Percentiles rank a stretch among this genome's conserved stretches.
Conservation (phyloP, 2,113 vertebrate genomes). For the Dinomys branickii region DNA sequence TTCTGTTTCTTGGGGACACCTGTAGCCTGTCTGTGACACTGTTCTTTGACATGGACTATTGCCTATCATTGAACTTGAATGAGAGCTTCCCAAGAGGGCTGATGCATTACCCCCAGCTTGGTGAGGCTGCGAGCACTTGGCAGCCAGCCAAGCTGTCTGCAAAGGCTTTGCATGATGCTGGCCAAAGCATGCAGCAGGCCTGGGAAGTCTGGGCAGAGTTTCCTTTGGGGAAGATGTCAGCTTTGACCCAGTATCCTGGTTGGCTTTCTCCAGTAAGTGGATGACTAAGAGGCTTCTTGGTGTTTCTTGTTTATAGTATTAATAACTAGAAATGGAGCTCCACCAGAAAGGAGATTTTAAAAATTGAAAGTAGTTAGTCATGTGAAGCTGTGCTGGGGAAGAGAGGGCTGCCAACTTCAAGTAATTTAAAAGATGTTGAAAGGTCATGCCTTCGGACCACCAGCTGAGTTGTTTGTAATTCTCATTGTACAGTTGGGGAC, state of each 20-base stretch:
- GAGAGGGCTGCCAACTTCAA: background rate
- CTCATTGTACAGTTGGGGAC: background rate
- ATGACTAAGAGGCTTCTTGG: conserved; percentile 13
- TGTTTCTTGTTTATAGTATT: conserved; percentile 22
- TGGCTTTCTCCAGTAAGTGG: conserved; percentile 2
- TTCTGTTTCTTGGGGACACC: background rate
- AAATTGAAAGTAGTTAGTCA: conserved; percentile 25
- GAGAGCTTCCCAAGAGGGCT: background rate
- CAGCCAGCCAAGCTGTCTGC: background rate
- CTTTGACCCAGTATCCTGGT: background rate
- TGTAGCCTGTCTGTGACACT: background rate
- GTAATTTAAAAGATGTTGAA: conserved; percentile 18
- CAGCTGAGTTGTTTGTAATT: background rate
- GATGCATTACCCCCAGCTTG: background rate
- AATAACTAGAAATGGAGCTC: background rate
- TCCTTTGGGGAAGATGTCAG: conserved; percentile 15
- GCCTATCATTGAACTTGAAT: background rate
- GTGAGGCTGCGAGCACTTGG: conserved; percentile 26
- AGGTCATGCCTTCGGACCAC: accelerated
- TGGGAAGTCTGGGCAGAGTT: background rate
- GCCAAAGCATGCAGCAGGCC: accelerated
- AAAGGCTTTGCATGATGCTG: background rate
- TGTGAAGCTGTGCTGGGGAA: background rate
- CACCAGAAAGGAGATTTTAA: background rate
- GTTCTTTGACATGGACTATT: background rate